A percentile compares a stretch with the other conserved stretches of the same genome.
Conservation (phyloP, 37 sponge, comb jelly and placozoan genomes). For the Trichoplax adhaerens region DNA sequence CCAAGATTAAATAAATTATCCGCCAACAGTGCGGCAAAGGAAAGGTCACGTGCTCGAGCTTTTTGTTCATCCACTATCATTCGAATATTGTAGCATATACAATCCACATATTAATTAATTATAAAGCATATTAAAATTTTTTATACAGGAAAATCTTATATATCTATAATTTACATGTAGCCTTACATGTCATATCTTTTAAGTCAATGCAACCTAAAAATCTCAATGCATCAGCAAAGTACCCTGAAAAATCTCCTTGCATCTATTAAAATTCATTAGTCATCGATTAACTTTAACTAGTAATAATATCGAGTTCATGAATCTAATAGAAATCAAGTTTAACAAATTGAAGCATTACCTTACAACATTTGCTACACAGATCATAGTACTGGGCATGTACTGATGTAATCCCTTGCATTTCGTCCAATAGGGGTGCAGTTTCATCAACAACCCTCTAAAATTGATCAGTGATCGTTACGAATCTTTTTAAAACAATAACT, state of each 20-base stretch:
- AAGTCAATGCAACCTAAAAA: slow-evolving; percentile 77
- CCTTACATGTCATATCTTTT: slow-evolving; percentile 13
- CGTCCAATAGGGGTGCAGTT: slow-evolving; percentile 22
- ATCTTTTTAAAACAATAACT: background rate
- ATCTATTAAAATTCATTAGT: slow-evolving; percentile 10
- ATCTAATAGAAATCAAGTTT: background rate
- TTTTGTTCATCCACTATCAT: slow-evolving; percentile 21
- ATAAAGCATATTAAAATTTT: no score
- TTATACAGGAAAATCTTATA: no score
- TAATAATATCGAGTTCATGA: background rate
- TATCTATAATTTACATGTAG: no score
- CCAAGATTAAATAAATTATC: slow-evolving; percentile 81
- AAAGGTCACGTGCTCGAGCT: slow-evolving; percentile 50
- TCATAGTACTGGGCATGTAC: slow-evolving; percentile 62
- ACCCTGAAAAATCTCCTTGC: slow-evolving; percentile 37
- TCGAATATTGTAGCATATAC: no score
- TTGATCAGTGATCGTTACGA: background rate
- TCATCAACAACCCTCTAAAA: slow-evolving; percentile 35
- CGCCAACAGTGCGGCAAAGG: slow-evolving; percentile 68
- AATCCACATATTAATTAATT: no score
- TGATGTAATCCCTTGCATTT: slow-evolving; percentile 41
- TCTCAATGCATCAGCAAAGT: slow-evolving; percentile 56
- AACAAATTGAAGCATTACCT: slow-evolving; percentile 24
- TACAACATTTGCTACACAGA: slow-evolving; percentile 41
- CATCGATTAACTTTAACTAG: background rate